Evolutionary conservation across 37 sponge, comb jelly and placozoan species (phyloP), one percentile per base, ranked within the genome.

Genomic region (Ephydatia muelleri): DNA sequence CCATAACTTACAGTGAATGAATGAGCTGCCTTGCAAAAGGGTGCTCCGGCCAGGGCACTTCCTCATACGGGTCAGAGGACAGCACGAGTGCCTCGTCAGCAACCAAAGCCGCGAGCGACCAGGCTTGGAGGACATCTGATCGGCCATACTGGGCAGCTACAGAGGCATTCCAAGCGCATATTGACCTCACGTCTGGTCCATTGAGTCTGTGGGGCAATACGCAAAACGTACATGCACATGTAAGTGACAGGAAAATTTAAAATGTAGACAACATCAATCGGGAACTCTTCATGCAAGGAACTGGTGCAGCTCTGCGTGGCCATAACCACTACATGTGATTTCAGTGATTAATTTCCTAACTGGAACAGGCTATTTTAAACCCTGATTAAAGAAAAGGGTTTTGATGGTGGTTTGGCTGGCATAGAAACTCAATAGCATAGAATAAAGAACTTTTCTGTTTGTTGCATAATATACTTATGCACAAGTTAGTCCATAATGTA

Each of bases 21-120:
- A 93, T 76, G 28, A 93, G 94, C 25, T 76, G 78, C 6, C 94
- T 70, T 5, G 82, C 87, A 72, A 93, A 86, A 11, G 94, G 94
- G 72, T 93, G 94, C 32, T 77, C 47, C 0, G 94, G 47, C 94
- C 94, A 93, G 5, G 92, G 92, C 22, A 78, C 34, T 14, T 68
- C 83, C 11, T 65, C 43, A 33, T 85, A 26, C 0, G 85, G 49
- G 13, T 31, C 36, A 16, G 85, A 67, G 25, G 90, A 82, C 23
- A 72, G 71, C 37, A 38, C 48, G 1, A 49, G 21, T 12, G 37
- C 65, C 23, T 36, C 38, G 26, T 49, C 75, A 38, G 88, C 84
- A 38, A 93, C 81, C 43, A 87, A 79, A 3, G 82, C 80, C 3
- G 83, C 84, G 5, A 79, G 31, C 28, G 94, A 86, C 91, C 90